Conservation (phyloP, 2,113 vertebrate species). For the Glaucomys volans region DNA sequence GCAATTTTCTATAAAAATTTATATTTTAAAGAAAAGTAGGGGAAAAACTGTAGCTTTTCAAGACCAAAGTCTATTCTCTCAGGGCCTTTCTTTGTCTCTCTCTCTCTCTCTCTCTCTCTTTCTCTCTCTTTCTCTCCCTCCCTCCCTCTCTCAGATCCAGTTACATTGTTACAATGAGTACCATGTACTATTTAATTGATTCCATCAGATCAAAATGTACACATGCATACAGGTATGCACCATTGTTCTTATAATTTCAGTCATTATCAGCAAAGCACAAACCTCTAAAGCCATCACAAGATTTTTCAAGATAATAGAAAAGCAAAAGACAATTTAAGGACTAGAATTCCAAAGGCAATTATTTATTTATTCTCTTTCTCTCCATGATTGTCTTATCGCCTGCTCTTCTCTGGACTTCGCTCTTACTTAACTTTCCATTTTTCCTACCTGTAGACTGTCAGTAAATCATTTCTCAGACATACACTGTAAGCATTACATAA, state of each 20-base stretch:
- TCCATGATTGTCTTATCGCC: background rate
- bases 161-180: background rate
- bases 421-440: background rate
- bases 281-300: background rate
- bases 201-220: background rate
- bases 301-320: background rate
- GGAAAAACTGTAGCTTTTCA: background rate
- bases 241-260: background rate
- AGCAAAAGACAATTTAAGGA: background rate
- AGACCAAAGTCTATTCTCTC: background rate
- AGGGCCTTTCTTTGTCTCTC: background rate
- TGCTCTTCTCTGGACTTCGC: background rate
- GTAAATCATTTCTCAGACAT: background rate
- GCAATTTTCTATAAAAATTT: conserved; percentile 12
- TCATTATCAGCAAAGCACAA: background rate
- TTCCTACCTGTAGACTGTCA: background rate
- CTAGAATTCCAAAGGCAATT: background rate
- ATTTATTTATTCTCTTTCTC: background rate
- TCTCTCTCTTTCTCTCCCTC: background rate
- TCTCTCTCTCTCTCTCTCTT: background rate
- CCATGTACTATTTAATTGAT: background rate
- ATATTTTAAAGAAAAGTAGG: background rate
- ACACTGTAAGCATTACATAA: background rate
- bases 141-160: background rate
- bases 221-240: background rate